A percentile compares a stretch with the other conserved stretches of the same genome.
Conservation (phyloP, 2,113 vertebrate species). For the Quiscalus mexicanus region DNA sequence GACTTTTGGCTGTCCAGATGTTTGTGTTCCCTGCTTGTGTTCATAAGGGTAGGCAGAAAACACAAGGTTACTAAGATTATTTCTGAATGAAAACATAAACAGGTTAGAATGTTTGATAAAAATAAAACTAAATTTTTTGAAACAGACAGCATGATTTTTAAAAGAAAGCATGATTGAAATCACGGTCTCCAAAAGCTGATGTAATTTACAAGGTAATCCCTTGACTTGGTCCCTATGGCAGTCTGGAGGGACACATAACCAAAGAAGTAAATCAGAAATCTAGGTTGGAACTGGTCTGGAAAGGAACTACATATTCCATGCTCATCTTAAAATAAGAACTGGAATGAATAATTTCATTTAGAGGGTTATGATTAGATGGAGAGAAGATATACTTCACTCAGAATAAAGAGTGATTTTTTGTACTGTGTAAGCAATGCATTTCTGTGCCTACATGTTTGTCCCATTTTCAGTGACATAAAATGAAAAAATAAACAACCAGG, state of each 20-base stretch:
- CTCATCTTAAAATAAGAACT: background rate
- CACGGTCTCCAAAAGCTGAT: background rate
- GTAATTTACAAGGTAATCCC: background rate
- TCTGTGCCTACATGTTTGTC: background rate
- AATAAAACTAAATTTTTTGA: background rate
- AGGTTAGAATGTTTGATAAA: fast-evolving
- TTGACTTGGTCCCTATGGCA: background rate
- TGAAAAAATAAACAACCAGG: background rate
- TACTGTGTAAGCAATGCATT: background rate
- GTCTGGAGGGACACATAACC: fast-evolving
- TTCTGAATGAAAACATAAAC: background rate
- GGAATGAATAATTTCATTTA: background rate
- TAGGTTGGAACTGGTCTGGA: fast-evolving
- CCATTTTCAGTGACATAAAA: background rate
- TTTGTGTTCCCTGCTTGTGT: background rate
- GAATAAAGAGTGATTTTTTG: background rate
- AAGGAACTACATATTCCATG: background rate
- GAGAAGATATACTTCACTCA: background rate
- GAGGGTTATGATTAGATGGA: background rate
- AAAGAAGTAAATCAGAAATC: background rate
- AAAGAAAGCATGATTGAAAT: background rate
- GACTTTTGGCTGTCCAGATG: background rate
- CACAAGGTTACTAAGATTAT: background rate
- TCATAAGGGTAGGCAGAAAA: background rate
- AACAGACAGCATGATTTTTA: background rate